These are phyloP conservation scores for Pipra filicauda DNA, from an alignment of 2,113 vertebrate species.

Conservation along the genomic window DNA sequence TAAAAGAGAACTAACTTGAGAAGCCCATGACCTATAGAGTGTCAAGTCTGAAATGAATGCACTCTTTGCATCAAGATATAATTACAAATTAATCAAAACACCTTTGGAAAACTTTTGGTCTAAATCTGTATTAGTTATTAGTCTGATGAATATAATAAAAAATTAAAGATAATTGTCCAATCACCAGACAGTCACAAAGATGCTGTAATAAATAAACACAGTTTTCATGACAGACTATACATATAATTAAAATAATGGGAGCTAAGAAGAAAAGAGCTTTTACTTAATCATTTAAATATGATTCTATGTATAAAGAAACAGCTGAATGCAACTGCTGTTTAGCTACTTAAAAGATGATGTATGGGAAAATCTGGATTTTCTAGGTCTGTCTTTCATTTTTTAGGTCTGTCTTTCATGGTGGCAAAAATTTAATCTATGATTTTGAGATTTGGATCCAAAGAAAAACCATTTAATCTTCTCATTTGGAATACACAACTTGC, in stretches of 20 bases:
- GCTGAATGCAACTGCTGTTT: not conserved
- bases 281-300: not conserved
- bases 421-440: not conserved
- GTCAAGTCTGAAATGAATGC: not conserved
- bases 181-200: not conserved
- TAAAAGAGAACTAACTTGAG: not conserved
- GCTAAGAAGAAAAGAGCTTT: not conserved
- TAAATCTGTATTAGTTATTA: not conserved
- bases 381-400: not conserved
- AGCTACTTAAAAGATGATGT: not conserved
- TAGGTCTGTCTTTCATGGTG: not conserved
- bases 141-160: not conserved
- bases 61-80: not conserved
- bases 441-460: not conserved
- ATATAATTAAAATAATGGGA: not conserved
- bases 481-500: not conserved
- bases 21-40: not conserved
- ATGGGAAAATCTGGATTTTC: not conserved
- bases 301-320: not conserved
- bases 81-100: not conserved
- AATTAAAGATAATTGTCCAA: not conserved
- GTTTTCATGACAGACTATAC: not conserved
- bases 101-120: not conserved
- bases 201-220: not conserved
- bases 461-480: not conserved